Percentiles rank a stretch among this genome's conserved stretches.
These are phyloP conservation scores for Scytalopus superciliaris DNA, from an alignment of 2,113 vertebrate genomes.

Conservation along the genomic window DNA sequence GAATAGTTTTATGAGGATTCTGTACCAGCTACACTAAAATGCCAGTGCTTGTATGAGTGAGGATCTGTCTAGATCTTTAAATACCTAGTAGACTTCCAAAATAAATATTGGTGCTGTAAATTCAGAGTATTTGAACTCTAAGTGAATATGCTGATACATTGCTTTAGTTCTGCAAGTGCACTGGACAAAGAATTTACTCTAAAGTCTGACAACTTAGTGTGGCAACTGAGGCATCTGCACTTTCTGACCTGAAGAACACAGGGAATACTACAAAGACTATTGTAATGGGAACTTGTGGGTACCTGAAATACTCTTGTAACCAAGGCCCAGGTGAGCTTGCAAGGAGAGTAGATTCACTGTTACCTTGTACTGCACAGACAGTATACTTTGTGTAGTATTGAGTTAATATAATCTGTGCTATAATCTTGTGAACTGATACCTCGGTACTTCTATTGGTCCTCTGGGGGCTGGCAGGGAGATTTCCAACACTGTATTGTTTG, in stretches of 20 bases:
- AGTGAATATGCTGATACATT: background rate
- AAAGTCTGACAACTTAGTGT: background rate
- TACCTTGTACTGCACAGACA: background rate
- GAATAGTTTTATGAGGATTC: background rate
- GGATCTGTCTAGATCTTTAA: background rate
- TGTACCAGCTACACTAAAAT: background rate
- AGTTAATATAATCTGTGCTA: background rate
- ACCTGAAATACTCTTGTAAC: background rate
- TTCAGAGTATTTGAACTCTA: background rate
- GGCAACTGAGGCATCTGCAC: background rate
- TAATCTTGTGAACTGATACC: background rate
- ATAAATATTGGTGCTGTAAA: background rate
- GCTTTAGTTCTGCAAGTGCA: background rate
- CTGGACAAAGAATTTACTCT: background rate
- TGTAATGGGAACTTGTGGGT: background rate
- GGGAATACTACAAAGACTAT: background rate
- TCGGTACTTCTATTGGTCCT: background rate
- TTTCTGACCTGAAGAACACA: background rate
- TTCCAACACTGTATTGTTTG: accelerated
- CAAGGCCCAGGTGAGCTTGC: background rate
- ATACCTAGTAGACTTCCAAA: background rate
- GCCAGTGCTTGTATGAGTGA: background rate
- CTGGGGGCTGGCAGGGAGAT: background rate
- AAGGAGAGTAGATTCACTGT: background rate
- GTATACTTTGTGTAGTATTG: background rate